Base-by-base conservation (phyloP, 2,888 invertebrate species). In the Allophyes oxyacanthae region DNA sequence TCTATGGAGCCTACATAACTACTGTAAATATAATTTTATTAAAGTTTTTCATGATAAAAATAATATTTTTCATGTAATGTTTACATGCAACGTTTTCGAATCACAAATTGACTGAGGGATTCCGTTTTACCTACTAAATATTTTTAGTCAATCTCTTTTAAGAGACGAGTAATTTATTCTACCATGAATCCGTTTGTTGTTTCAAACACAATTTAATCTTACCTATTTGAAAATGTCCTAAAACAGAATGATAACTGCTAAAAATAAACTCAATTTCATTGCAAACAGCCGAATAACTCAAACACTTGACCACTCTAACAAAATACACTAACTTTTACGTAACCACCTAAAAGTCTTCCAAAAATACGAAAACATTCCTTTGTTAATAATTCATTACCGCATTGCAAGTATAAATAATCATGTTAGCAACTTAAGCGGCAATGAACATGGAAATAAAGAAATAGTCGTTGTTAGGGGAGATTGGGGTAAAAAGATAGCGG, bases 281-380 rank as follows among this genome's bases (percentile, higher is more conserved):
- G 44, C 62, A 64, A 69, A 63, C 56, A 74, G 48, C 30, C 46
- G 54, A 66, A 75, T 76, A 75, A 74, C 48, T 72, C 74, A 69
- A 59, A 65, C 44, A 54, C 54, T 63, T 64, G 53, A 72, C 66
- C 66, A 62, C 61, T 69, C 51, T 53, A 59, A 56, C 33, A 44
- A 53, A 53, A 64, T 45, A 62, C 36, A 48, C 42, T 42, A 76
- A 75, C 61, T 62, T 69, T 55, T 36, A 53, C 41, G 30, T 32
- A 45, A 49, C 45, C 41, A 66, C 32, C 42, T 34, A 46, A 51
- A 50, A 58, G 6, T 13, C n/a, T 1, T 15, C 13, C 45, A 58
- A 44, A 38, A 11, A 54, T 25, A 38, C n/a, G 37, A 46, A 20
- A 9, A 8, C 0, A 53, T n/a, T n/a, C 0, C 1, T 1, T 9